phyloP scores from a whole-genome alignment of 53 echinoderm and acorn worm species.

The Henricia sp. region DNA sequence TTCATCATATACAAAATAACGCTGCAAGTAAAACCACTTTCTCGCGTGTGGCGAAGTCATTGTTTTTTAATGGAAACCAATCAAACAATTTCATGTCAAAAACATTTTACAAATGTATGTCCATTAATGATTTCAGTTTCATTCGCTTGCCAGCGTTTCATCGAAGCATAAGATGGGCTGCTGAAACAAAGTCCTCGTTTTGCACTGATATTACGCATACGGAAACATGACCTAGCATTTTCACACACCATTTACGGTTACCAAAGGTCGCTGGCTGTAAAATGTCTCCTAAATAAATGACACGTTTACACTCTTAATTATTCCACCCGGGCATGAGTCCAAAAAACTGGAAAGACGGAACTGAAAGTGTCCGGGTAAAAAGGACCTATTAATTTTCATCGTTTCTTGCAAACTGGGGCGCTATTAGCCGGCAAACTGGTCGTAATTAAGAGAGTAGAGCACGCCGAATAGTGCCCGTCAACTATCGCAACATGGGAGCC shows the following conservation, averaged over 20 bases:
- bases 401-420: constrained; percentile 1
- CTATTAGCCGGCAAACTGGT: not conserved
- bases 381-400: constrained; percentile 2
- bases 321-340: not conserved
- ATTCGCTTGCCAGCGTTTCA: too few relatives aligned
- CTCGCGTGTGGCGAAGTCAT: too few relatives aligned
- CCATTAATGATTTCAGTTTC: too few relatives aligned
- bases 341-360: not conserved
- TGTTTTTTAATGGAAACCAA: too few relatives aligned
- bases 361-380: not conserved
- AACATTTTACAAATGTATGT: too few relatives aligned
- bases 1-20: too few relatives aligned
- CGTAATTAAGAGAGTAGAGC: not conserved
- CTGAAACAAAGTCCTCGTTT: too few relatives aligned
- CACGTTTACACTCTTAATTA: not conserved
- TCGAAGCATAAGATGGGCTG: too few relatives aligned
- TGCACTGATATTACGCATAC: too few relatives aligned
- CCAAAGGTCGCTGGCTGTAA: not conserved
- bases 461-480: not conserved
- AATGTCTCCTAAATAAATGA: not conserved
- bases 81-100: too few relatives aligned
- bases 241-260: not conserved
- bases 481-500: not conserved
- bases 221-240: not conserved
- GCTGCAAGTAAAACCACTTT: too few relatives aligned